A percentile compares a stretch with the other conserved stretches of the same genome.
Evolutionary conservation across 2,888 invertebrate species (phyloP).

Genomic region (Chrysolina haemoptera): DNA sequence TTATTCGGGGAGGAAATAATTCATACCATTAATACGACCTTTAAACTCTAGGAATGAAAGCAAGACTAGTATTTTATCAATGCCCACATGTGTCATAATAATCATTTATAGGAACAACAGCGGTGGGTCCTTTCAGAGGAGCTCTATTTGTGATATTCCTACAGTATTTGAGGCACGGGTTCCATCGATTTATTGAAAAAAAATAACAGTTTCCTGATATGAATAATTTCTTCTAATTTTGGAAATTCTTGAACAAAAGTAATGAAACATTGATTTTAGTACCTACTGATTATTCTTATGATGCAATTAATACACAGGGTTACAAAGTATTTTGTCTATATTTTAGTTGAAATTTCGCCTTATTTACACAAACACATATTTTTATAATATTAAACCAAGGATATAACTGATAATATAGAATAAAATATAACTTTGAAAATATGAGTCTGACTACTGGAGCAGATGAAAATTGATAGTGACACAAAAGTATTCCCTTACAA

Average conservation of each 20-base stretch:
- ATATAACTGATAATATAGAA: conserved; percentile 10
- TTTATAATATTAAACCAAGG: conserved; percentile 34
- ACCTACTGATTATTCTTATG: conserved; percentile 36
- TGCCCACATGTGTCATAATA: no score
- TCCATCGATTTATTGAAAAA: not conserved
- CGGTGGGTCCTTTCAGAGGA: no score
- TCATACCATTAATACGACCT: not conserved
- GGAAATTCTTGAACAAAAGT: conserved; percentile 15
- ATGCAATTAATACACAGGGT: conserved; percentile 42
- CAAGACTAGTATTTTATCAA: no score
- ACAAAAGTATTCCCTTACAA: not conserved
- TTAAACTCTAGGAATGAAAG: no score
- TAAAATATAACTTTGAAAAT: not conserved
- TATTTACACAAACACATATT: conserved; percentile 41
- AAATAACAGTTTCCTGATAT: not conserved
- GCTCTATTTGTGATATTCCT: no score
- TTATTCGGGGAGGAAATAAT: not conserved
- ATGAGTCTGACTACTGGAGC: not conserved
- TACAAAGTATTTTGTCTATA: conserved; percentile 43
- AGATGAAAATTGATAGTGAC: not conserved
- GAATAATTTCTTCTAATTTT: not conserved
- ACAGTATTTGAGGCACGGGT: no score
- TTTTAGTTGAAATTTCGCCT: conserved; percentile 39
- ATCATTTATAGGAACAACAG: no score
- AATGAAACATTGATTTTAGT: conserved; percentile 5